phyloP scores from a whole-genome alignment of 2,797 vertebrate species.

The Cheirogaleus major region DNA sequence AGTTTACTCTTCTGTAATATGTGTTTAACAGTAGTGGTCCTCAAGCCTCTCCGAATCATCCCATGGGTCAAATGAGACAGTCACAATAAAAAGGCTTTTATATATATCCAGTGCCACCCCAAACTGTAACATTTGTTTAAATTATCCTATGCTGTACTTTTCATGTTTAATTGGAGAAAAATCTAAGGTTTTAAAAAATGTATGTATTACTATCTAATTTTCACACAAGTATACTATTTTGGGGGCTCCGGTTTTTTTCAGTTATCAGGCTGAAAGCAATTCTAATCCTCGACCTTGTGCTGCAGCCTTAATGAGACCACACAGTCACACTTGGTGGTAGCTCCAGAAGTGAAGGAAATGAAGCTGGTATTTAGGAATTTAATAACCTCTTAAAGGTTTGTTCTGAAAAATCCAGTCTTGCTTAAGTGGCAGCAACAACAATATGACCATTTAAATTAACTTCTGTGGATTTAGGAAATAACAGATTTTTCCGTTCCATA shows the following conservation, averaged over 20 bases:
- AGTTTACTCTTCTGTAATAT: neutral
- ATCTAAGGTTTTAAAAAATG: neutral
- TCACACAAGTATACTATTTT: conserved; percentile 53
- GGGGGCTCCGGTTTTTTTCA: conserved; percentile 34
- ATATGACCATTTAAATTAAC: neutral
- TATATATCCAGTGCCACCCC: neutral
- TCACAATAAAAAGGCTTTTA: neutral
- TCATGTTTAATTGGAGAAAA: neutral
- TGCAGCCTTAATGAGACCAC: conserved; percentile 51
- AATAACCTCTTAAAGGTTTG: conserved; percentile 20
- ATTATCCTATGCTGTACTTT: neutral
- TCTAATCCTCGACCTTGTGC: conserved; percentile 28
- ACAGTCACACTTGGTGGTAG: conserved; percentile 33
- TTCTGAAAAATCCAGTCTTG: neutral
- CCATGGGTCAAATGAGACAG: neutral
- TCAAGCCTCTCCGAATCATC: neutral
- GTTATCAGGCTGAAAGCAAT: conserved; percentile 1
- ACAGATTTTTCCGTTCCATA: neutral
- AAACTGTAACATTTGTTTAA: neutral
- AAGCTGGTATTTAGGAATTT: neutral
- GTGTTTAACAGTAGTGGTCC: neutral
- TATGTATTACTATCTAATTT: conserved; percentile 29
- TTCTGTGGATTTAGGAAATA: neutral
- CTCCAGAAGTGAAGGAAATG: neutral
- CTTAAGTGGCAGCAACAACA: neutral